A percentile compares a stretch with the other conserved stretches of the same genome.
These are phyloP conservation scores for Gonioctena quinquepunctata DNA, from an alignment of 1,140 invertebrate species.

Conservation along the genomic window DNA sequence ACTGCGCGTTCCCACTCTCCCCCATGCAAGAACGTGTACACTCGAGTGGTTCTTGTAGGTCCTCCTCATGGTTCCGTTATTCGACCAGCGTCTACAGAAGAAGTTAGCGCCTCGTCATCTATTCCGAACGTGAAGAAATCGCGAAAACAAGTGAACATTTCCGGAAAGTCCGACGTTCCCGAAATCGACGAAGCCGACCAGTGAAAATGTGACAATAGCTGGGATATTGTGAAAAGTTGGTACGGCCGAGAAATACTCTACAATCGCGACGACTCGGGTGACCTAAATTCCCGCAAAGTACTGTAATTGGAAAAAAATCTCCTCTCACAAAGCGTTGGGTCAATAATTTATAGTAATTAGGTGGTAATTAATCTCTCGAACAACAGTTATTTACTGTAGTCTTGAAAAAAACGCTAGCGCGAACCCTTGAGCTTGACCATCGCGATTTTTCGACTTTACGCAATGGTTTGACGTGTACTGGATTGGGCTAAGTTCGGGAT, in stretches of 20 bases:
- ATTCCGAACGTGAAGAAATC: background rate
- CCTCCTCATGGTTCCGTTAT: conserved; percentile 1
- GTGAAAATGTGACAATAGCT: background rate
- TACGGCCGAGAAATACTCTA: background rate
- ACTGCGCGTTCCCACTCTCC: background rate
- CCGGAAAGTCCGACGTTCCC: background rate
- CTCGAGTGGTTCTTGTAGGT: background rate
- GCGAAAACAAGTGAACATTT: background rate
- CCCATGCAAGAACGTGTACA: background rate
- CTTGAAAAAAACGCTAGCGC: background rate
- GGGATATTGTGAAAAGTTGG: background rate
- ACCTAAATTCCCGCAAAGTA: conserved; percentile 4
- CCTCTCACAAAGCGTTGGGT: background rate
- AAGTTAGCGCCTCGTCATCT: background rate
- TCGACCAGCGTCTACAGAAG: conserved; percentile 6
- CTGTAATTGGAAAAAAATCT: conserved; percentile 5
- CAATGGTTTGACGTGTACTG: background rate
- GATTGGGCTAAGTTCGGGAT: background rate
- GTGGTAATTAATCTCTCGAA: background rate
- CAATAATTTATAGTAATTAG: conserved; percentile 7
- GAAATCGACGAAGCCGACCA: background rate
- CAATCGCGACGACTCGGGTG: background rate
- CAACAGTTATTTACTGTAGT: conserved; percentile 7
- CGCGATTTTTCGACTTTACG: background rate
- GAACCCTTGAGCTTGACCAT: background rate